A percentile compares a stretch with the other conserved stretches of the same genome.
phyloP scores from a whole-genome alignment of 2,113 vertebrate genomes.

The Oreotrochilus melanogaster region DNA sequence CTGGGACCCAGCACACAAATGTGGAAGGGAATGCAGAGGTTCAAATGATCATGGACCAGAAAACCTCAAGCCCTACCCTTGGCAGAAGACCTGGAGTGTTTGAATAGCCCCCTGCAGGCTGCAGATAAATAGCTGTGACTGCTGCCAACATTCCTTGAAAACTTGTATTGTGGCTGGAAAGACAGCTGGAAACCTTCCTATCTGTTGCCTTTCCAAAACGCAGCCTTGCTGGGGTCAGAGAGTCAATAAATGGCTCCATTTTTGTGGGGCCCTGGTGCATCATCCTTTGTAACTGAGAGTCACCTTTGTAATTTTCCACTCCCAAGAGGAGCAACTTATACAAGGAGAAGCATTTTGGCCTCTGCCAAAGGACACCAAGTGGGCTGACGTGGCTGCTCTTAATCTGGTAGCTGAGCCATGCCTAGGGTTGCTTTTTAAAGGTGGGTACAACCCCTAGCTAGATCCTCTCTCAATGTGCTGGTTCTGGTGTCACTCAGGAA shows the following conservation, averaged over 20 bases:
- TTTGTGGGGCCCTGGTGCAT: background rate
- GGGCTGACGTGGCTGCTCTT: background rate
- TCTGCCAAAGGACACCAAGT: background rate
- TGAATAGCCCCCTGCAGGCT: conserved; percentile 1
- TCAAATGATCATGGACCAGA: background rate
- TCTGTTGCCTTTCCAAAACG: background rate
- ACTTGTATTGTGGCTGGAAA: conserved; percentile 24
- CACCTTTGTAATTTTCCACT: conserved; percentile 60
- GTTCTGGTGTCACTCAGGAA: conserved; percentile 48
- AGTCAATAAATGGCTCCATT: background rate
- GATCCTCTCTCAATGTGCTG: background rate
- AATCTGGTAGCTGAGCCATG: conserved; percentile 39
- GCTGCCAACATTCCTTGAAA: conserved; percentile 39
- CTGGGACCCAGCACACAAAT: fast-evolving
- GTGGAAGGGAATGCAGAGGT: background rate
- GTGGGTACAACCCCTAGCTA: background rate
- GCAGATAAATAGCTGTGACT: background rate
- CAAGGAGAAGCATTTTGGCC: conserved; percentile 40
- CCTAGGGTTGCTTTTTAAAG: conserved; percentile 53
- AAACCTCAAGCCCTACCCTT: conserved; percentile 1
- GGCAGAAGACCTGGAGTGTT: background rate
- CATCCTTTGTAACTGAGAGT: conserved; percentile 65
- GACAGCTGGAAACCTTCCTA: background rate
- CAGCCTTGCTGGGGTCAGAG: background rate
- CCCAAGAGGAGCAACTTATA: conserved; percentile 6